A percentile compares a stretch with the other conserved stretches of the same genome.
Evolutionary conservation across 2,113 vertebrate genomes (phyloP).

Genomic region (Barbus barbus): DNA sequence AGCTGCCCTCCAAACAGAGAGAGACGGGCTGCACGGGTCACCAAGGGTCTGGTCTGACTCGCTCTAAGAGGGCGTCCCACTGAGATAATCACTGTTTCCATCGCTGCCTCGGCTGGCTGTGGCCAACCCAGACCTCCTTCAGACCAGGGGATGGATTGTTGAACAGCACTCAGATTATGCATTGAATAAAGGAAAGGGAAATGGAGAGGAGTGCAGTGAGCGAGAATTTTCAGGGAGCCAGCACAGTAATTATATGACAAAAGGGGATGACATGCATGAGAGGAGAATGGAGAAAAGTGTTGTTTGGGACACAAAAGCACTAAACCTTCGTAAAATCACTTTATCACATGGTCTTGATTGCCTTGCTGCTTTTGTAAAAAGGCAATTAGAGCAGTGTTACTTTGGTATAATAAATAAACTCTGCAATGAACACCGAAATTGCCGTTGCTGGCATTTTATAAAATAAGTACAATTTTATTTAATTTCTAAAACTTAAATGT

Average conservation of each 20-base stretch:
- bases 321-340: neutral
- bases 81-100: slow-evolving; percentile 36
- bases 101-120: neutral
- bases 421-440: no score
- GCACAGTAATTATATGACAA: neutral
- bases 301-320: neutral
- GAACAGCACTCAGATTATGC: neutral
- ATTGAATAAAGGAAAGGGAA: neutral
- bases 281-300: neutral
- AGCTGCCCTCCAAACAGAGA: slow-evolving; percentile 5
- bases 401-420: no score
- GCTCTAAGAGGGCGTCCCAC: slow-evolving; percentile 19
- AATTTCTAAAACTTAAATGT: no score
- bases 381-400: no score
- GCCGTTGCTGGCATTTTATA: no score
- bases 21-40: neutral
- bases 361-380: neutral
- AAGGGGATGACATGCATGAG: neutral
- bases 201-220: neutral
- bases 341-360: neutral
- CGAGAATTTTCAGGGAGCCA: neutral
- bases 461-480: no score
- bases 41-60: slow-evolving; percentile 9
- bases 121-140: neutral
- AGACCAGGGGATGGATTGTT: slow-evolving; percentile 6